Evolutionary conservation across 2,797 vertebrate species (phyloP).

Genomic region (Peromyscus eremicus): DNA sequence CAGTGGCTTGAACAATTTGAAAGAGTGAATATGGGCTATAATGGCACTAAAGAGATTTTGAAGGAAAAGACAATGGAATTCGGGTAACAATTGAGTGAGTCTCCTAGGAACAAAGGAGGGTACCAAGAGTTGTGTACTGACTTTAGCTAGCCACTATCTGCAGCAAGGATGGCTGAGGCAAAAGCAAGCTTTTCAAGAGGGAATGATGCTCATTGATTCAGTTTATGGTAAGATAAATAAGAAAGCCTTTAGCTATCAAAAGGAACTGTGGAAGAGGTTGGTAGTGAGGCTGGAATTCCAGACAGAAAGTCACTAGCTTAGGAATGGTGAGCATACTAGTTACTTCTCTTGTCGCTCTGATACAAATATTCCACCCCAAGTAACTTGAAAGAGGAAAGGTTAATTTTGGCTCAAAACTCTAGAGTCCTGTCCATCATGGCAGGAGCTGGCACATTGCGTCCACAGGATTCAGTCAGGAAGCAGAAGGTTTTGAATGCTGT

Average conservation of each 20-base stretch:
- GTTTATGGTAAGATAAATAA: neutral
- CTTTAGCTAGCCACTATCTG: neutral
- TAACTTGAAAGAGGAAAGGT: neutral
- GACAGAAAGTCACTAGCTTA: neutral
- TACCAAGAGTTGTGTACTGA: too few relatives aligned
- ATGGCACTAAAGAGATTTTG: neutral
- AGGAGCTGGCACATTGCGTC: neutral
- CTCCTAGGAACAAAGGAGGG: neutral
- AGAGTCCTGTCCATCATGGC: neutral
- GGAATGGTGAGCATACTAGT: neutral
- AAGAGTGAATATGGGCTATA: neutral
- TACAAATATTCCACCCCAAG: neutral
- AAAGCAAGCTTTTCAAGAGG: neutral
- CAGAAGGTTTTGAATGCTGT: neutral
- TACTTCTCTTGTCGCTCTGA: neutral
- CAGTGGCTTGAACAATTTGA: neutral
- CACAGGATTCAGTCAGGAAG: neutral
- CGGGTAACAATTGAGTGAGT: neutral
- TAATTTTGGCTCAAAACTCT: neutral
- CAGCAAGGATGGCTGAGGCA: neutral
- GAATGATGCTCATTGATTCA: neutral
- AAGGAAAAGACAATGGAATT: neutral
- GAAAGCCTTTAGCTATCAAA: neutral
- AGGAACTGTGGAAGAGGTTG: neutral
- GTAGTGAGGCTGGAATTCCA: neutral